These are phyloP conservation scores for Sparidentex hasta DNA, from an alignment of 2,797 vertebrate genomes.

Conservation along the genomic window DNA sequence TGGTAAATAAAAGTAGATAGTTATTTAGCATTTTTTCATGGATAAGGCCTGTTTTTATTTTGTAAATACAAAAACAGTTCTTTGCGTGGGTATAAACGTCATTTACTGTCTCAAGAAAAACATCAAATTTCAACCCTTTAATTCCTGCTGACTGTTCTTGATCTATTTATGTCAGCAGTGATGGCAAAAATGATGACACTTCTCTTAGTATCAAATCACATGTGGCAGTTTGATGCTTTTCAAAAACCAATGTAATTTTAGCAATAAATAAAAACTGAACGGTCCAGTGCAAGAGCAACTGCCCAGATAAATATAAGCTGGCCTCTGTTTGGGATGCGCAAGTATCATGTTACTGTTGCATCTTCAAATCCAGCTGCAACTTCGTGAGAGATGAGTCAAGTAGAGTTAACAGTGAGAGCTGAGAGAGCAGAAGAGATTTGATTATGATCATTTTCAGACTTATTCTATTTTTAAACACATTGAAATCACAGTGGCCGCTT, in stretches of 20 bases:
- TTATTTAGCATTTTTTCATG: neutral
- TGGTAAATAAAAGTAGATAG: neutral
- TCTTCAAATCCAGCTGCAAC: constrained; percentile 64
- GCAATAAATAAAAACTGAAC: constrained; percentile 19
- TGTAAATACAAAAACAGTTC: neutral
- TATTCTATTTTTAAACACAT: constrained; percentile 61
- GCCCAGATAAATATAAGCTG: constrained; percentile 41
- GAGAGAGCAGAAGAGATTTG: constrained; percentile 57
- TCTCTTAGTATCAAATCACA: constrained; percentile 22
- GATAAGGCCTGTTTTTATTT: neutral
- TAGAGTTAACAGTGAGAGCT: constrained; percentile 59
- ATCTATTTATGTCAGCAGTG: constrained; percentile 26
- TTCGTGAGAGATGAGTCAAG: constrained; percentile 56
- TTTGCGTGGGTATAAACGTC: neutral
- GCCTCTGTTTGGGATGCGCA: constrained; percentile 37
- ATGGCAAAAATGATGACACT: neutral
- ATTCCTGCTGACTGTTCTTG: neutral
- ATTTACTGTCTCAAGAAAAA: neutral
- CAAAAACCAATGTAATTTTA: constrained; percentile 30
- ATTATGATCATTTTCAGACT: constrained; percentile 63
- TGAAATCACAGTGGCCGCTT: constrained; percentile 25
- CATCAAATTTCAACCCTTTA: constrained; percentile 18
- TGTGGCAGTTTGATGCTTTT: constrained; percentile 3
- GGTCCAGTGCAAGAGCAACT: constrained; percentile 23
- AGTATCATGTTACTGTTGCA: constrained; percentile 38